Evolutionary conservation across 53 echinoderm and acorn worm genomes (phyloP).

Genomic region (Echinometra lucunter): DNA sequence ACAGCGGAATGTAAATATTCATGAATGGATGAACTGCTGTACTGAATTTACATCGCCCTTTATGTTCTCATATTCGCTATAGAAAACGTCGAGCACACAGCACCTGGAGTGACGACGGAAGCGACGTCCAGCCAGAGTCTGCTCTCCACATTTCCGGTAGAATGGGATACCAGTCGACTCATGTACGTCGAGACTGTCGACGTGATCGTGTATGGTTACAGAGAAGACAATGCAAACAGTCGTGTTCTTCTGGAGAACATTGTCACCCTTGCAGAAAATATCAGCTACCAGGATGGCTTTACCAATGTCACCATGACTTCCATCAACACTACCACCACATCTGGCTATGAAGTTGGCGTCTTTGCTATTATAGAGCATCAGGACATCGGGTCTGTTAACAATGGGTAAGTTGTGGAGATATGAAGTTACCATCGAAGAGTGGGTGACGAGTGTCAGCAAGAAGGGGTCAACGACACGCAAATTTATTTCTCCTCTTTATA

Average conservation of each 20-base stretch:
- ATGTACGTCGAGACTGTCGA: conserved; percentile 51
- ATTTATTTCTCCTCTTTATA: background rate
- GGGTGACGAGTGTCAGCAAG: background rate
- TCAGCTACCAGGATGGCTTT: conserved; percentile 24
- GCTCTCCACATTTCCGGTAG: background rate
- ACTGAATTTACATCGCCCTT: background rate
- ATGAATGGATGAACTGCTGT: background rate
- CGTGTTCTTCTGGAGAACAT: conserved; percentile 1
- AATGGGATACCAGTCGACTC: conserved; percentile 60
- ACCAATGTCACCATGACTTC: background rate
- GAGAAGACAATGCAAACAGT: background rate
- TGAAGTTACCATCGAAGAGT: background rate
- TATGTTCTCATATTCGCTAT: background rate
- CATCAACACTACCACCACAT: background rate
- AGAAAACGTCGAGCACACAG: conserved; percentile 14
- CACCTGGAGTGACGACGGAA: background rate
- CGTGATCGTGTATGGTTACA: conserved; percentile 66
- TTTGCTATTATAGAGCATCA: conserved; percentile 9
- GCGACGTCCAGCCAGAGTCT: background rate
- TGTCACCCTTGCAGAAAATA: conserved; percentile 6
- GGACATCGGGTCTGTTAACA: background rate
- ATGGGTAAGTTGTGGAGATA: conserved; percentile 8
- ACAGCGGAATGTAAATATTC: too few species aligned
- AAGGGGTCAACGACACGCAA: background rate
- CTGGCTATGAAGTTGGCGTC: conserved; percentile 17